Evolutionary conservation across 1,140 invertebrate species (phyloP), one percentile per base, ranked within the genome.

Genomic region (Apolygus lucorum): DNA sequence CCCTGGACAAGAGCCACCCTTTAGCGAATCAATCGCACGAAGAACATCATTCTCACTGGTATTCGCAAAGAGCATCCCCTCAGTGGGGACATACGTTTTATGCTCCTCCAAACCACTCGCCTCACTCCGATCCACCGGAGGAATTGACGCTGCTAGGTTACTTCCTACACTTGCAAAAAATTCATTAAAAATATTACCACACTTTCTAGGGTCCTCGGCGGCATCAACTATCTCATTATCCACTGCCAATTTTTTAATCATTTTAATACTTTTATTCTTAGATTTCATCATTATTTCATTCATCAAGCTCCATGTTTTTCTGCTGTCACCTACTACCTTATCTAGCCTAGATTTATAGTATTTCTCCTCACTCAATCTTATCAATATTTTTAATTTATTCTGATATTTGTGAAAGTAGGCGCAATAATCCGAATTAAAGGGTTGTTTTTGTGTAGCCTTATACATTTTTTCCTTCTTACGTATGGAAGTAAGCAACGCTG

Each of bases 381-480:
- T 59, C 54, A 59, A 24, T 24, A 13, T 59, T 59, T 59, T 59
- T 24, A 59, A 59, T 13, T 59, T 59, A 4, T 59, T 59, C 11
- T 59, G 54, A 59, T 59, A 59, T 59, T 59, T 59, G 54, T 59
- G 11, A 59, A 59, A 59, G 54, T 59, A 59, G 22, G 54, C 54
- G 22, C 54, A 24, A 22, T 17, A 59, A 59, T 59, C 54, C 22
- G 54, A 59, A 21, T 59, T 59, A 21, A 59, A 14, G 54, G 54
- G 54, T 59, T 59, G 54, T 24, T 24, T 59, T 59, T 59, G 54
- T 24, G 22, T 24, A 21, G 22, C 22, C 22, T 59, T 59, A 17
- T 42, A 42, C 34, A 42, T 42, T 42, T 42, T 42, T 42, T 42
- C 34, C 17, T 42, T 42, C 17, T 42, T 42, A 42, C 34, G 34